Conservation (phyloP, 2,797 vertebrate genomes). For the Chaetophractus vellerosus region DNA sequence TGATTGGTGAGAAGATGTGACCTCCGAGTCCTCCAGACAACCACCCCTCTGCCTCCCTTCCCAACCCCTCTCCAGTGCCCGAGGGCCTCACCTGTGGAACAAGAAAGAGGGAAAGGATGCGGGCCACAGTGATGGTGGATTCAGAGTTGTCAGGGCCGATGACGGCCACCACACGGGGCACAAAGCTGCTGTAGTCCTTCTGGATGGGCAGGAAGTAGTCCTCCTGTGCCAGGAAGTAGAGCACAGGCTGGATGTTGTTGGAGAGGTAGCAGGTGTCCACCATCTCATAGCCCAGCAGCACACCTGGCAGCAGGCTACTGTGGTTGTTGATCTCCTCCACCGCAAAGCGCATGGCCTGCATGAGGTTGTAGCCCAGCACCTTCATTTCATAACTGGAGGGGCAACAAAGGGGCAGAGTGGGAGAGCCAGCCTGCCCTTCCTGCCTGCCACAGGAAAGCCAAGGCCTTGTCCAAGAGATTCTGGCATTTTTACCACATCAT, state of each 20-base stretch:
- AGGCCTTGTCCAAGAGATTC: neutral
- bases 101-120: constrained; percentile 90
- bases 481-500: neutral
- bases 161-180: constrained; percentile 88
- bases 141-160: constrained; percentile 94
- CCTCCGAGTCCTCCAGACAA: neutral
- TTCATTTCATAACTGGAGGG: constrained; percentile 75
- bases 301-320: constrained; percentile 89
- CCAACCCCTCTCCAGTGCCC: neutral
- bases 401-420: fast-evolving
- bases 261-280: constrained; percentile 91
- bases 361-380: constrained; percentile 88
- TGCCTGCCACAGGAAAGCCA: neutral
- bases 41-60: neutral
- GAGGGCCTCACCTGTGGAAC: constrained; percentile 91
- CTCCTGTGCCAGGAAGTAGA: constrained; percentile 89
- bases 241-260: constrained; percentile 86
- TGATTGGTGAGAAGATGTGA: neutral
- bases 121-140: constrained; percentile 88
- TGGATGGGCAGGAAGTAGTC: constrained; percentile 64
- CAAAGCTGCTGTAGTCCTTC: constrained; percentile 61
- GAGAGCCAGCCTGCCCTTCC: neutral
- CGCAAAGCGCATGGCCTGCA: constrained; percentile 93
- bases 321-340: constrained; percentile 93
- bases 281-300: constrained; percentile 92